A percentile compares a stretch with the other conserved stretches of the same genome.
These are phyloP conservation scores for Thamnophis sirtalis DNA, from an alignment of 2,113 vertebrate genomes.

Conservation along the genomic window DNA sequence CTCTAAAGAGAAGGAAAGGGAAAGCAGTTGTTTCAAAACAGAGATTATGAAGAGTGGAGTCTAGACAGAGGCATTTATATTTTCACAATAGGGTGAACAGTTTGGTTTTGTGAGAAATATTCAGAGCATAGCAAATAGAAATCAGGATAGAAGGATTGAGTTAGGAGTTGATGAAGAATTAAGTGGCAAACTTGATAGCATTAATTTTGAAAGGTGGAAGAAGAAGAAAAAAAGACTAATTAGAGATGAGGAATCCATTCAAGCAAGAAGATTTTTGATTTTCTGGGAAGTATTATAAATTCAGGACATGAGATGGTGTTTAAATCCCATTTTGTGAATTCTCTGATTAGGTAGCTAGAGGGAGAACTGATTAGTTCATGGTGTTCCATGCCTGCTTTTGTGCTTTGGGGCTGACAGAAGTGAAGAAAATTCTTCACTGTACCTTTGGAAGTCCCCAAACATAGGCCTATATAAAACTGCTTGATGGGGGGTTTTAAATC, in stretches of 20 bases:
- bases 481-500: neutral
- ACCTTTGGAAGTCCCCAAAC: neutral
- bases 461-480: neutral
- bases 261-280: neutral
- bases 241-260: neutral
- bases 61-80: neutral
- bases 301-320: neutral
- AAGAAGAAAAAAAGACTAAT: neutral
- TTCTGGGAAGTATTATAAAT: neutral
- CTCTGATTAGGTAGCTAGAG: neutral
- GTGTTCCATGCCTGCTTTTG: neutral
- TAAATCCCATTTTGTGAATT: neutral
- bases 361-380: neutral
- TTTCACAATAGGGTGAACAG: neutral
- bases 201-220: neutral
- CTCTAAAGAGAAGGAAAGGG: neutral
- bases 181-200: neutral
- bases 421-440: neutral
- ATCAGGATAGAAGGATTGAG: neutral
- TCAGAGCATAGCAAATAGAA: neutral
- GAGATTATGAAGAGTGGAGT: neutral
- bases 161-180: neutral
- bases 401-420: neutral
- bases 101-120: neutral
- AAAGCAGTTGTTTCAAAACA: neutral